Conservation (phyloP, 1,140 invertebrate genomes). For the Saccostrea echinata region DNA sequence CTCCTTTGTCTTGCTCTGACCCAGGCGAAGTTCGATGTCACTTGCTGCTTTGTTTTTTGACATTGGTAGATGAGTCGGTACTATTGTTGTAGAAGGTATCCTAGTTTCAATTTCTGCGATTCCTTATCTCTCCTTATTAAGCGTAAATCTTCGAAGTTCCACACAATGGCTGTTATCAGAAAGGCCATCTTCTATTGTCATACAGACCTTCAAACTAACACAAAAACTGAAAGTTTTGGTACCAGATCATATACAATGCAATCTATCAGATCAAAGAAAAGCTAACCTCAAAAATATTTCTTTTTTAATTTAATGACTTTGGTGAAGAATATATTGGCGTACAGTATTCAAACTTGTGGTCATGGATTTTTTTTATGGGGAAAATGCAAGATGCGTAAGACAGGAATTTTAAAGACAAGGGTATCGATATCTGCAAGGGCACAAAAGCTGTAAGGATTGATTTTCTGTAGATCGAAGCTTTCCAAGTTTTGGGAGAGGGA, state of each 20-base stretch:
- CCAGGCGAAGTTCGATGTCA: neutral
- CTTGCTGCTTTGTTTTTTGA: neutral
- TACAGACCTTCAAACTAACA: neutral
- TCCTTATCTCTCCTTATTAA: slow-evolving; percentile 5
- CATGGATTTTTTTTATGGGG: neutral
- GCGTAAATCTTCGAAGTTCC: neutral
- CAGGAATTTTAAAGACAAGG: neutral
- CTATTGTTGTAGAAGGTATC: neutral
- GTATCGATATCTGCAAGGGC: slow-evolving; percentile 24
- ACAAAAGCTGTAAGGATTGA: neutral
- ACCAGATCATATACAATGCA: neutral
- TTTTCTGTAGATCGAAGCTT: neutral
- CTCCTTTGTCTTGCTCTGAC: neutral
- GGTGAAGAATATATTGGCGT: neutral
- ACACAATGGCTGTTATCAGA: slow-evolving; percentile 21
- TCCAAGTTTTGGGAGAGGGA: neutral
- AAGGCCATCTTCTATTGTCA: slow-evolving; percentile 24
- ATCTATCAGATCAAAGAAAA: slow-evolving; percentile 2
- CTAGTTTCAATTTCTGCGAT: slow-evolving; percentile 18
- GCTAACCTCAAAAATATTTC: neutral
- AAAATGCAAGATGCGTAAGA: neutral
- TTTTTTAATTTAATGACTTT: neutral
- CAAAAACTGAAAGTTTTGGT: neutral
- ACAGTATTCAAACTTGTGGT: neutral
- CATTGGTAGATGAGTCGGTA: neutral